Base-by-base conservation (phyloP, 2,888 invertebrate genomes). In the Drosophila incognita region DNA sequence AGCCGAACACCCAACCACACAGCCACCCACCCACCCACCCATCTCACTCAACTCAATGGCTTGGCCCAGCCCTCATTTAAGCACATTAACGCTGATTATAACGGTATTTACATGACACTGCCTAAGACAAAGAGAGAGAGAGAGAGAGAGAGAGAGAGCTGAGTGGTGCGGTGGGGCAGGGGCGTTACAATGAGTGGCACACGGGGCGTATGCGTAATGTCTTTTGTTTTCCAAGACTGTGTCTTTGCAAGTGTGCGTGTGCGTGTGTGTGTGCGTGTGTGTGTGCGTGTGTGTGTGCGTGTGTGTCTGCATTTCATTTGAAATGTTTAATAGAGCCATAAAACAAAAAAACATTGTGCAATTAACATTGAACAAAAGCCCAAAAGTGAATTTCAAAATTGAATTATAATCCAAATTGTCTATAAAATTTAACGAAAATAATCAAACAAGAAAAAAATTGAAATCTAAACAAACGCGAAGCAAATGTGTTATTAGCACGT, bases 61-160 rank as follows among this genome's bases (percentile, higher is more conserved):
- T 54, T 31, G 48, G 51, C 31, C 69, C 54, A 65, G 61, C 40
- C 66, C 70, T 69, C 61, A 72, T 79, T 89, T 89, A 86, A 86
- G 87, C 89, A 81, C 87, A 86, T 86, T 86, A 86, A 84, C 74
- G 83, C 69, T 80, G 82, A 86, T 87, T 86, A 86, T 89, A 89
- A 87, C 62, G 76, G 77, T 80, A 87, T 86, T 87, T 87, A 77
- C 85, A 81, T 81, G 79, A 76, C 76, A 71, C 42, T 36, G 49
- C n/a, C 35, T 51, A 15, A 62, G 48, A 63, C 2, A n/a, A 4
- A n/a, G 29, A 13, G 6, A 2, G 38, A 10, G 38, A 24, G 7
- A 4, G 35, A 24, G 27, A 7, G 24, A 21, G 21, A 1, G 11
- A 4, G 35, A 49, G 15, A 21, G n/a, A 53, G 18, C 8, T 8